Percentiles rank a stretch among this genome's conserved stretches.
These are phyloP conservation scores for Chironomus riparius DNA, from an alignment of 2,888 invertebrate genomes.

Conservation along the genomic window DNA sequence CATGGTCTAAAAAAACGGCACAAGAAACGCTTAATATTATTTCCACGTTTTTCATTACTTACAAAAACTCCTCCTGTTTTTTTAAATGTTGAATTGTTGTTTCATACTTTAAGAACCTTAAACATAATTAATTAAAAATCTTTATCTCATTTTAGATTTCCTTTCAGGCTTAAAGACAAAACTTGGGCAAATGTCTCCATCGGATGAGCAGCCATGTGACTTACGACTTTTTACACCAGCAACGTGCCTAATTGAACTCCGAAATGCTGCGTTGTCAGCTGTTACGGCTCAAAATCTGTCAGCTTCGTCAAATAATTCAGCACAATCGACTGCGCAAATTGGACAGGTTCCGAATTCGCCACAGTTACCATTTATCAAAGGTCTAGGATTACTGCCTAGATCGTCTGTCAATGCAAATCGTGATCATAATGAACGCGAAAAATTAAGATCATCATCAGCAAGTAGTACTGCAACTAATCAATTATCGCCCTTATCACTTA, in stretches of 20 bases:
- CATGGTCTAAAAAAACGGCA: neutral
- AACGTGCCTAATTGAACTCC: conserved; percentile 35
- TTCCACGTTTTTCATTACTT: neutral
- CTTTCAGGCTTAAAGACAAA: conserved; percentile 20
- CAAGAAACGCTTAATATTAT: neutral
- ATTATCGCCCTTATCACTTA: conserved; percentile 12
- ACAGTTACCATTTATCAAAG: conserved; percentile 25
- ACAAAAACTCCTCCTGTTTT: neutral
- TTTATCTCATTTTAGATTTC: conserved; percentile 19
- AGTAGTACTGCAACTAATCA: neutral
- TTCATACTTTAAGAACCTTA: neutral
- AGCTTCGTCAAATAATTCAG: conserved; percentile 9
- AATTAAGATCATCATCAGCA: conserved; percentile 26
- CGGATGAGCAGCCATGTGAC: conserved; percentile 40
- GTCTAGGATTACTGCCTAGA: conserved; percentile 19
- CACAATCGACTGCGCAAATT: conserved; percentile 2
- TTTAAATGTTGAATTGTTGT: neutral
- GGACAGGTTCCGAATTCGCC: conserved; percentile 9
- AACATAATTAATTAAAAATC: neutral
- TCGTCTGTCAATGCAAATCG: conserved; percentile 17
- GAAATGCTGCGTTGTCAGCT: conserved; percentile 31
- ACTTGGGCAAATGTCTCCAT: conserved; percentile 24
- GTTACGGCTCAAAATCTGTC: conserved; percentile 16
- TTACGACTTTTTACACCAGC: conserved; percentile 35
- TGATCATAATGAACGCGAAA: conserved; percentile 28